phyloP scores from a whole-genome alignment of 2,797 vertebrate species.

The Sparidentex hasta region DNA sequence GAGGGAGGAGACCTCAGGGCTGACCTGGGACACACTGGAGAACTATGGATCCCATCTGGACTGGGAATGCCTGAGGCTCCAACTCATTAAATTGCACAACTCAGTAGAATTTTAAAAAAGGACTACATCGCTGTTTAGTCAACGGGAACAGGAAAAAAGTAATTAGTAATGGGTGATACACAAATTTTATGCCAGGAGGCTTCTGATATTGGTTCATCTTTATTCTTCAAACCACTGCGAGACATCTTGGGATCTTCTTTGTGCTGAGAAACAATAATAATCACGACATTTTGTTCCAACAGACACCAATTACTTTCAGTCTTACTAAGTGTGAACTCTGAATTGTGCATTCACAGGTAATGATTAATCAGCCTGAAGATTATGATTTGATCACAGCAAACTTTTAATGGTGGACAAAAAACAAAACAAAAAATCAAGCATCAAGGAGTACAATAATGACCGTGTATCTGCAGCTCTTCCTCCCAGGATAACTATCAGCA shows the following conservation, averaged over 20 bases:
- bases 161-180: slow-evolving; percentile 26
- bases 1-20: slow-evolving; percentile 35
- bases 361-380: slow-evolving; percentile 9
- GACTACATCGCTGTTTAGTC: not conserved
- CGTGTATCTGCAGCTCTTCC: slow-evolving; percentile 5
- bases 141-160: not conserved
- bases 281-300: not conserved
- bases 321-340: not conserved
- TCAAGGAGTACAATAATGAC: slow-evolving; percentile 16
- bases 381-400: slow-evolving; percentile 3
- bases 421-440: slow-evolving; percentile 11
- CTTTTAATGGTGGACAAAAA: not conserved
- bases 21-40: slow-evolving; percentile 17
- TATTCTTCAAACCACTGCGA: not conserved
- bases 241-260: slow-evolving; percentile 1
- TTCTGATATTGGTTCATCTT: not conserved
- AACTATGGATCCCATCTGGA: slow-evolving; percentile 40
- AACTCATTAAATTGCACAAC: slow-evolving; percentile 45
- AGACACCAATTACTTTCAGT: not conserved
- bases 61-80: slow-evolving; percentile 20
- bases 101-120: not conserved
- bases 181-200: not conserved
- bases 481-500: not conserved
- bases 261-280: not conserved
- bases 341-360: not conserved